These are phyloP conservation scores for Drosophila algonquin DNA, from an alignment of 2,888 invertebrate genomes.

Conservation along the genomic window DNA sequence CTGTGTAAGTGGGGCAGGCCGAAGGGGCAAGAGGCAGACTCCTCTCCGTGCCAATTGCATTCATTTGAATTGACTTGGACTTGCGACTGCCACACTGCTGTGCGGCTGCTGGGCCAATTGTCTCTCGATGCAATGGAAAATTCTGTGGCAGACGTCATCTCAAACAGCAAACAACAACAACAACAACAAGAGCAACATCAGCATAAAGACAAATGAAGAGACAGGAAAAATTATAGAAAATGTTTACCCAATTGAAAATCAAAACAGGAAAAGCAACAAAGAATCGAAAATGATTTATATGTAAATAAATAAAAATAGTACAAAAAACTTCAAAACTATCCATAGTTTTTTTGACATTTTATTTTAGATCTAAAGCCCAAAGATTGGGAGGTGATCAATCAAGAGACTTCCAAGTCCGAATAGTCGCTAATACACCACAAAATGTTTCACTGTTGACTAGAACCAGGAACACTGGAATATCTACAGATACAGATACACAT, in stretches of 20 bases:
- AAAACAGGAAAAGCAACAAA: neutral
- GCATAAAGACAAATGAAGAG: conserved; percentile 15
- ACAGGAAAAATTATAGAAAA: conserved; percentile 15
- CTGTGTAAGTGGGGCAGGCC: neutral
- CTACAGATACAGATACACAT: too few species aligned
- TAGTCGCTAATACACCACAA: too few species aligned
- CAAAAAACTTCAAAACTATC: too few species aligned
- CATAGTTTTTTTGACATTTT: too few species aligned
- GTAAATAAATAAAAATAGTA: too few species aligned
- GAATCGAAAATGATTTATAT: neutral
- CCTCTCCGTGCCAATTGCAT: conserved; percentile 65
- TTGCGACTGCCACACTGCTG: neutral
- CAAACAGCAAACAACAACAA: conserved; percentile 37
- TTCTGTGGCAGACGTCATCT: conserved; percentile 67
- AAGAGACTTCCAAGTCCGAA: too few species aligned
- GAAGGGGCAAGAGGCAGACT: neutral
- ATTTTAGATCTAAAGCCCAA: too few species aligned
- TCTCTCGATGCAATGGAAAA: conserved; percentile 73
- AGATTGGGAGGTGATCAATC: too few species aligned
- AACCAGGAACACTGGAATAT: too few species aligned
- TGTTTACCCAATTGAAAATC: neutral
- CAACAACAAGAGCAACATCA: neutral
- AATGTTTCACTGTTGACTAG: too few species aligned
- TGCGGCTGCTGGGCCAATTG: conserved; percentile 57
- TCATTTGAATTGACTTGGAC: conserved; percentile 68